phyloP scores from a whole-genome alignment of 2,113 vertebrate genomes.

The Gambusia affinis region DNA sequence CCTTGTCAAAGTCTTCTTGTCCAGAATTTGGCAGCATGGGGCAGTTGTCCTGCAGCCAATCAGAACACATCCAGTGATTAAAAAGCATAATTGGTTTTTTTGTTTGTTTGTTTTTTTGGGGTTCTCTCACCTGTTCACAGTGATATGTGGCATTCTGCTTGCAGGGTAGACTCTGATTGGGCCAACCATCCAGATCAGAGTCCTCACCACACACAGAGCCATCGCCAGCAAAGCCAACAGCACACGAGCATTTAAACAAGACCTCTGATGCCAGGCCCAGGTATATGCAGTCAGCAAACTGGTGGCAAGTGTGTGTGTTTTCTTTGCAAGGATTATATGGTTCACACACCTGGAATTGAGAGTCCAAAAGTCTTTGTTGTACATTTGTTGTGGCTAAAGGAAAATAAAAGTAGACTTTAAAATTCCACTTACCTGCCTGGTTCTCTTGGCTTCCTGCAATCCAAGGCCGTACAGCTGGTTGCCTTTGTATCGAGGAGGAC shows the following conservation, averaged over 20 bases:
- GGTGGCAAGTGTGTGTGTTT: constrained; percentile 91
- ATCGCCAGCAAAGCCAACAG: constrained; percentile 93
- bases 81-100: background rate
- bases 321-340: constrained; percentile 95
- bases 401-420: background rate
- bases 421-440: constrained; percentile 82
- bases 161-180: constrained; percentile 88
- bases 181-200: constrained; percentile 97
- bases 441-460: constrained; percentile 83
- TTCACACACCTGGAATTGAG: constrained; percentile 86
- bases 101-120: background rate
- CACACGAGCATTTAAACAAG: constrained; percentile 93
- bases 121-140: constrained; percentile 85
- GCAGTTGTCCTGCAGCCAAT: constrained; percentile 89
- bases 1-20: constrained; percentile 94
- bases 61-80: constrained; percentile 9
- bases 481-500: constrained; percentile 91
- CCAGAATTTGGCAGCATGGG: constrained; percentile 94
- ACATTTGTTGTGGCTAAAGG: background rate
- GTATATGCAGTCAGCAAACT: constrained; percentile 87
- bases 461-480: constrained; percentile 90
- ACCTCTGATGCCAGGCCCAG: constrained; percentile 91
- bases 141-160: constrained; percentile 92
- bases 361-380: background rate
- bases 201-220: constrained; percentile 93